A percentile compares a stretch with the other conserved stretches of the same genome.
Conservation (phyloP, 2,888 invertebrate genomes). For the Noctuana brunneofusca region DNA sequence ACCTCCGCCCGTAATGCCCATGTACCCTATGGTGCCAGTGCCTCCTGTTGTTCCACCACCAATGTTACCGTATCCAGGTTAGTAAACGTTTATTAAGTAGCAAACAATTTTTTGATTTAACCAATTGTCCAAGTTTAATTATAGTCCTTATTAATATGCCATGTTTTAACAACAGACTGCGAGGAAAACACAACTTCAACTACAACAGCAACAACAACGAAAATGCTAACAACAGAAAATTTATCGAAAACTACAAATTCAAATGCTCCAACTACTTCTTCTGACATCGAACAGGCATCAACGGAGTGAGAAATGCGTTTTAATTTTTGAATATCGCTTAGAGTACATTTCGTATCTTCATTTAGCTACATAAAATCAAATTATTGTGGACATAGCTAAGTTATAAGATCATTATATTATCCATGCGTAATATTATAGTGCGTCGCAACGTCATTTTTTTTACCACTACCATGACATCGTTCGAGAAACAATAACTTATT, state of each 20-base stretch:
- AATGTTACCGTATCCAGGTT: conserved; percentile 48
- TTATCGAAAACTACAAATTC: conserved; percentile 6
- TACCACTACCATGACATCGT: too few relatives aligned
- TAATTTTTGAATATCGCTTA: too few relatives aligned
- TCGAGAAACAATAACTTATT: too few relatives aligned
- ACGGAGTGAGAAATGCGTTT: neutral
- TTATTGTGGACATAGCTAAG: too few relatives aligned
- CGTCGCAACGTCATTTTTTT: too few relatives aligned
- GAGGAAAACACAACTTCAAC: conserved; percentile 26
- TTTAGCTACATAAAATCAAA: too few relatives aligned
- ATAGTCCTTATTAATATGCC: neutral
- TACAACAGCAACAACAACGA: conserved; percentile 6
- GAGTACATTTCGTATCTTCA: too few relatives aligned
- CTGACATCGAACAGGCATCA: neutral
- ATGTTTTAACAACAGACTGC: neutral
- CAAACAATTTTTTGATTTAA: neutral
- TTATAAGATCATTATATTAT: too few relatives aligned
- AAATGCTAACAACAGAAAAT: neutral
- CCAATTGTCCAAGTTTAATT: too few relatives aligned
- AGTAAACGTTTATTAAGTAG: conserved; percentile 7
- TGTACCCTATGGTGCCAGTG: conserved; percentile 72
- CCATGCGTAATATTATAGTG: too few relatives aligned
- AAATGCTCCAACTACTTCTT: neutral
- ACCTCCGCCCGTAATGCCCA: conserved; percentile 62
- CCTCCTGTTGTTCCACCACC: conserved; percentile 55